These are phyloP conservation scores for Cinclus mexicanus DNA, from an alignment of 2,113 vertebrate genomes.

Conservation along the genomic window DNA sequence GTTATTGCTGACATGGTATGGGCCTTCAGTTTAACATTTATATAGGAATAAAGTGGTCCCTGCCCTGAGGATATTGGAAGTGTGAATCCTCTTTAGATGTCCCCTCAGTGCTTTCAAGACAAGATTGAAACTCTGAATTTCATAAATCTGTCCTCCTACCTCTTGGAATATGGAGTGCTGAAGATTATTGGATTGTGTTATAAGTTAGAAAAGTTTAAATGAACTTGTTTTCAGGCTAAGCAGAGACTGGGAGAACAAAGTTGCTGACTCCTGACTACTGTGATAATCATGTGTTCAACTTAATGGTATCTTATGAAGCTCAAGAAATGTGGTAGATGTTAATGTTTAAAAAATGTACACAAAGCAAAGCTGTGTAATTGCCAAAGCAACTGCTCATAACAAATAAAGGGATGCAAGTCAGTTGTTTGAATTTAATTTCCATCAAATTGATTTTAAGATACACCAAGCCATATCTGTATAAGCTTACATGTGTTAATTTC, in stretches of 20 bases:
- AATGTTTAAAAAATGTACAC: not conserved
- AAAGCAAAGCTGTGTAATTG: not conserved
- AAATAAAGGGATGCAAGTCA: not conserved
- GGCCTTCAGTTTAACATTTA: conserved; percentile 2
- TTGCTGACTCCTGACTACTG: not conserved
- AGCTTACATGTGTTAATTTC: not conserved
- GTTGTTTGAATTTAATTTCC: not conserved
- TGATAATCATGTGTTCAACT: not conserved
- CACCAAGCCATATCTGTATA: not conserved
- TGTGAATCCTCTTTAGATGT: not conserved
- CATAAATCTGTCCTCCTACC: not conserved
- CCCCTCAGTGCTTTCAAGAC: not conserved
- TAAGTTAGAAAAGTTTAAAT: not conserved
- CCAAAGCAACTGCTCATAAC: not conserved
- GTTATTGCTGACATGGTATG: conserved; percentile 3
- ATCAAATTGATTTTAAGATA: not conserved
- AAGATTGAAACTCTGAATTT: not conserved
- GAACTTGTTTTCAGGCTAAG: conserved; percentile 6
- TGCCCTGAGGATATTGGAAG: not conserved
- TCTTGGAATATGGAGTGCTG: not conserved
- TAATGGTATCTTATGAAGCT: not conserved
- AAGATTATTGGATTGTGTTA: not conserved
- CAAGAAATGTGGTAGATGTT: not conserved
- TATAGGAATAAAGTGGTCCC: not conserved
- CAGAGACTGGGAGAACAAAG: not conserved